phyloP scores from a whole-genome alignment of 1,140 invertebrate genomes.

The Drosophila teissieri region DNA sequence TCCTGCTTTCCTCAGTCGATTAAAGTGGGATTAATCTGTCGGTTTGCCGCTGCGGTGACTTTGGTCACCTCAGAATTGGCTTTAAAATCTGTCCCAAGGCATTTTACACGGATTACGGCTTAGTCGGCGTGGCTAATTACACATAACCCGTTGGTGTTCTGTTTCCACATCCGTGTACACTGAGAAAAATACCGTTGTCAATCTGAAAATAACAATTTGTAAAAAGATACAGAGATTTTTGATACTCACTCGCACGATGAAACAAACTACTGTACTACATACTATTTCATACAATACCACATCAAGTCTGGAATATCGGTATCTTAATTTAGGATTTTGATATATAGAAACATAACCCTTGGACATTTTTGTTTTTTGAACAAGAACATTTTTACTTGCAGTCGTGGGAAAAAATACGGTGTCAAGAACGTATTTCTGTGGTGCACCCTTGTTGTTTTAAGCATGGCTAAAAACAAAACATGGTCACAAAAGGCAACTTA shows the following conservation, averaged over 20 bases:
- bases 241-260: too few species aligned
- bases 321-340: too few species aligned
- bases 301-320: too few species aligned
- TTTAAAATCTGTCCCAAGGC: constrained; percentile 63
- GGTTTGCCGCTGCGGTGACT: constrained; percentile 32
- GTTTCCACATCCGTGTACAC: background rate
- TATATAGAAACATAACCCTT: too few species aligned
- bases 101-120: constrained; percentile 33
- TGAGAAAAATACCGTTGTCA: background rate
- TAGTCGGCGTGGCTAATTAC: constrained; percentile 59
- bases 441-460: constrained; percentile 46
- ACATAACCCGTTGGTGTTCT: constrained; percentile 37
- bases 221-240: too few species aligned
- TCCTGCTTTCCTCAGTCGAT: constrained; percentile 28
- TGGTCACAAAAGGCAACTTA: constrained; percentile 74
- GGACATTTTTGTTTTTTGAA: too few species aligned
- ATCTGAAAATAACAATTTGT: too few species aligned
- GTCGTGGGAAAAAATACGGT: background rate
- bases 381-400: background rate
- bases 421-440: background rate
- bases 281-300: background rate
- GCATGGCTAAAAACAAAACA: constrained; percentile 51
- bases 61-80: constrained; percentile 59
- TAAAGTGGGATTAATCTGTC: constrained; percentile 36
- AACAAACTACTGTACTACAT: background rate